A percentile compares a stretch with the other conserved stretches of the same genome.
Evolutionary conservation across 2,113 vertebrate species (phyloP).

Genomic region (Grallaria varia): DNA sequence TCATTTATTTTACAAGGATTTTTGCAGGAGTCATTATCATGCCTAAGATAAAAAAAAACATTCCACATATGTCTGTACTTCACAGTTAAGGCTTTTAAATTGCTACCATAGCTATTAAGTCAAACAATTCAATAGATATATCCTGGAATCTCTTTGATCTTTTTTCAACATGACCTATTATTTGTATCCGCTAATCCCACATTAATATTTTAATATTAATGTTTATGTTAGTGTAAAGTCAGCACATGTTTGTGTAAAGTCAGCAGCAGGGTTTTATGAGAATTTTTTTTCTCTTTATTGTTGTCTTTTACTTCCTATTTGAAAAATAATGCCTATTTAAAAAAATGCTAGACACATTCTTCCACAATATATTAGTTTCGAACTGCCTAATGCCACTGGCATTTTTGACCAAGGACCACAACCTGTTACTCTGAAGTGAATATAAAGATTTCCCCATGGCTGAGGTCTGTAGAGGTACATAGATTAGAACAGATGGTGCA

Average conservation of each 20-base stretch:
- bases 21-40: not conserved
- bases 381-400: not conserved
- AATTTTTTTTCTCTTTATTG: not conserved
- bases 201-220: constrained; percentile 63
- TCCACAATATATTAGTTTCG: not conserved
- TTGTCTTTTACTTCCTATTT: not conserved
- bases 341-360: not conserved
- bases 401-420: not conserved
- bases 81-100: not conserved
- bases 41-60: not conserved
- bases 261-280: not conserved
- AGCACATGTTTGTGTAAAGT: not conserved
- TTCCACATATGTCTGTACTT: not conserved
- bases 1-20: not conserved
- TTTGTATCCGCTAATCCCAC: constrained; percentile 29
- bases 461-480: not conserved
- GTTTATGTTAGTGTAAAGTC: constrained; percentile 17
- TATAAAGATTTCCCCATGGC: not conserved
- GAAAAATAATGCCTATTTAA: not conserved
- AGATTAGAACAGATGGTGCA: not conserved
- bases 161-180: constrained; percentile 10
- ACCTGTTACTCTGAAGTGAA: not conserved
- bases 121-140: not conserved
- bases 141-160: constrained; percentile 26
- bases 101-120: not conserved